Evolutionary conservation across 2,888 invertebrate species (phyloP).

Genomic region (Diachrysia chrysitis): DNA sequence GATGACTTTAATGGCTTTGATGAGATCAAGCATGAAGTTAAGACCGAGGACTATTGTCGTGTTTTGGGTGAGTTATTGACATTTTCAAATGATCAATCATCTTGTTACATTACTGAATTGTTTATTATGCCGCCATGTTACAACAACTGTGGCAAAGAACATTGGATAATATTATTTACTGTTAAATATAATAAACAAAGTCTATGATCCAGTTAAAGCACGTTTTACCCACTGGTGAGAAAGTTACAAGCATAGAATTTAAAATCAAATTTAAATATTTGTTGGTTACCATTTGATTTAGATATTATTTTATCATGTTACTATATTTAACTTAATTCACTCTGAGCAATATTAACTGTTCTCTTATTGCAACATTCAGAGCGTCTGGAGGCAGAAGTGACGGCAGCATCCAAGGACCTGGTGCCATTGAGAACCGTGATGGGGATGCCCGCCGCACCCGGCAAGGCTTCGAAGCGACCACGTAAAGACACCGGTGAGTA

Average conservation of each 20-base stretch:
- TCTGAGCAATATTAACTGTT: background rate
- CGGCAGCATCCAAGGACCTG: conserved; percentile 70
- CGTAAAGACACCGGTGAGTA: conserved; percentile 80
- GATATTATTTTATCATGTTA: too few relatives aligned
- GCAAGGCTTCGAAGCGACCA: conserved; percentile 72
- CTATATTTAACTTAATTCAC: too few relatives aligned
- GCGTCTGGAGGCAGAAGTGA: conserved; percentile 81
- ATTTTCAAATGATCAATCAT: background rate
- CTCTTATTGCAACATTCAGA: conserved; percentile 64
- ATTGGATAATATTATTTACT: too few relatives aligned
- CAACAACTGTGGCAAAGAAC: too few relatives aligned
- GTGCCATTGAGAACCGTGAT: conserved; percentile 75
- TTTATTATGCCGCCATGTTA: too few relatives aligned
- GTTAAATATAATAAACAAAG: too few relatives aligned
- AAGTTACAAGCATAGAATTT: too few relatives aligned
- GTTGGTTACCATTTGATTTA: too few relatives aligned
- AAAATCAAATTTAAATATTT: too few relatives aligned
- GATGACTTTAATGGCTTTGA: conserved; percentile 82
- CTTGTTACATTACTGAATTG: too few relatives aligned
- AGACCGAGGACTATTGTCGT: conserved; percentile 67
- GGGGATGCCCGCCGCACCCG: conserved; percentile 68
- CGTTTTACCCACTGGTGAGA: too few relatives aligned
- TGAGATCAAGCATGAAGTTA: conserved; percentile 63
- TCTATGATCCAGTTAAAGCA: too few relatives aligned
- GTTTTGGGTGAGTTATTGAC: conserved; percentile 73